Conservation (phyloP, 1,140 invertebrate genomes). For the Drosophila tani region DNA sequence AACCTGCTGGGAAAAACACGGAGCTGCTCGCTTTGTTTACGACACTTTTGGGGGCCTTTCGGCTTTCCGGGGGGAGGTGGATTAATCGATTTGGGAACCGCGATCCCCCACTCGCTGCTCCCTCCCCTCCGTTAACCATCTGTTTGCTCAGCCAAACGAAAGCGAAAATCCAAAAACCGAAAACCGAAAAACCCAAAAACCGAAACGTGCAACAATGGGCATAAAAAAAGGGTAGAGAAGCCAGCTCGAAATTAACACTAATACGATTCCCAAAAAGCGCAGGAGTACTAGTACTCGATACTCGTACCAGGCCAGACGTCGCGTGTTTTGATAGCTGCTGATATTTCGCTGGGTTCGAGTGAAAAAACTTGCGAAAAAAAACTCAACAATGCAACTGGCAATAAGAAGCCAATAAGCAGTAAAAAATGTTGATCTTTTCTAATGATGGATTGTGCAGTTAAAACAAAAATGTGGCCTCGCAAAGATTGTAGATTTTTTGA, state of each 20-base stretch:
- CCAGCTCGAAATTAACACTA: slow-evolving; percentile 74
- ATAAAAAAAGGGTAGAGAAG: slow-evolving; percentile 47
- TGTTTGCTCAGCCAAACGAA: slow-evolving; percentile 64
- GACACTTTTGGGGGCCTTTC: slow-evolving; percentile 22
- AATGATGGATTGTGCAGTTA: slow-evolving; percentile 20
- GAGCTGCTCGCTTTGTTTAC: slow-evolving; percentile 67
- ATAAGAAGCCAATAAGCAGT: slow-evolving; percentile 15
- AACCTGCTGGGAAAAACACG: slow-evolving; percentile 74
- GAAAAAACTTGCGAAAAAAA: slow-evolving; percentile 36
- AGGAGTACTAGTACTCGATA: slow-evolving; percentile 20
- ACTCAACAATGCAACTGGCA: slow-evolving; percentile 43
- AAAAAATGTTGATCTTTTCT: slow-evolving; percentile 29
- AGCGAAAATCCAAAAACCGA: slow-evolving; percentile 55
- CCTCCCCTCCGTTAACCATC: slow-evolving; percentile 16
- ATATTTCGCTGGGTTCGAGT: slow-evolving; percentile 50
- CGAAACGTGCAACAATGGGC: slow-evolving; percentile 68
- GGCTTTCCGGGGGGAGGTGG: slow-evolving; percentile 24
- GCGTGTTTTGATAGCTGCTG: slow-evolving; percentile 68
- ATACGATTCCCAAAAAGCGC: slow-evolving; percentile 48
- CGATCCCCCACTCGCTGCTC: slow-evolving; percentile 20
- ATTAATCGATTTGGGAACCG: slow-evolving; percentile 70
- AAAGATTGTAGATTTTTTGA: not conserved
- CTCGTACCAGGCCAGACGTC: slow-evolving; percentile 38
- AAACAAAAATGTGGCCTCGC: not conserved
- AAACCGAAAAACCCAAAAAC: slow-evolving; percentile 38